Conservation (phyloP, 2,113 vertebrate genomes). For the Cyanistes caeruleus region DNA sequence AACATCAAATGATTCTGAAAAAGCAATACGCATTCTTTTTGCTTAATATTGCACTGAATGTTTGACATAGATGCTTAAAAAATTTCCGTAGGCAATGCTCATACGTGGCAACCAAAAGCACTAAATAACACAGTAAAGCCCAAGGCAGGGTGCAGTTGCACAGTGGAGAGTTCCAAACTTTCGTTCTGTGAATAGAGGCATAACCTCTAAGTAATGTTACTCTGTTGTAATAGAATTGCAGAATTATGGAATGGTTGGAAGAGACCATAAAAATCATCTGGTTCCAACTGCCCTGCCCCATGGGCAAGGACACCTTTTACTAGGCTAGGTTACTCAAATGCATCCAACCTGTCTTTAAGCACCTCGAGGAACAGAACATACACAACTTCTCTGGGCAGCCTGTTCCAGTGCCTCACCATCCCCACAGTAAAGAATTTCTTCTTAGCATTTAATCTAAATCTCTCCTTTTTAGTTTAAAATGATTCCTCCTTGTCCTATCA, state of each 20-base stretch:
- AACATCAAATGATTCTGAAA: not conserved
- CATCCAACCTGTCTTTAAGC: not conserved
- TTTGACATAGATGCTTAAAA: not conserved
- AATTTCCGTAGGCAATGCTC: not conserved
- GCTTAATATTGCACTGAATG: not conserved
- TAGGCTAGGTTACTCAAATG: not conserved
- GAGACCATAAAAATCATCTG: not conserved
- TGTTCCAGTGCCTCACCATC: not conserved
- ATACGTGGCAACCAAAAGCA: fast-evolving
- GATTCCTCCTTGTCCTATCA: not conserved
- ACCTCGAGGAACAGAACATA: fast-evolving
- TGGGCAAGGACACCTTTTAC: not conserved
- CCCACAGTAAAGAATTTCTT: not conserved
- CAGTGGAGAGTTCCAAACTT: not conserved
- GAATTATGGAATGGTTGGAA: not conserved
- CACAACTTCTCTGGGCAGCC: not conserved
- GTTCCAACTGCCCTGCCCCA: not conserved
- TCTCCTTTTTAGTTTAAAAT: not conserved
- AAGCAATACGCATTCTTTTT: not conserved
- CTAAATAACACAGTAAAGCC: not conserved
- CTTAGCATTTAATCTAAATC: not conserved
- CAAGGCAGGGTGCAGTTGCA: not conserved
- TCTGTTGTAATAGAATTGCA: not conserved
- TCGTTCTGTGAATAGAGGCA: not conserved
- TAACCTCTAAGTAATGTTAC: not conserved